Base-by-base conservation (phyloP, 2,888 invertebrate species). In the Drosophila hamatofila region DNA sequence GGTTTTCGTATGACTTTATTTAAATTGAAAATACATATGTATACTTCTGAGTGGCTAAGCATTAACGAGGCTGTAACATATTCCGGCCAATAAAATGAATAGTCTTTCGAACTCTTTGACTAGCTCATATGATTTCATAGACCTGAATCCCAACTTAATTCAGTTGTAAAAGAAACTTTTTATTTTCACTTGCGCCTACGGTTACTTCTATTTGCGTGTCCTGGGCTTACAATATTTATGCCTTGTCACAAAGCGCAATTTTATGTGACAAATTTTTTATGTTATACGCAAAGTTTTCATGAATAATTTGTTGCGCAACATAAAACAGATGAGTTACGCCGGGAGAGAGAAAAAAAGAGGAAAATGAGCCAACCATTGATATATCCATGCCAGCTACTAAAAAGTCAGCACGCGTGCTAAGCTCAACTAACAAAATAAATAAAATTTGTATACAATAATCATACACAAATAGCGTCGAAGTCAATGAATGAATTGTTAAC, bases 401-500 rank as follows among this genome's bases (percentile, higher is more conserved):
- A 86, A 68, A 74, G 58, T 52, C 65, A 70, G 56, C 61, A 56
- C 52, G 33, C 44, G 66, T 69, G 9, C 62, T 9, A 30, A 12
- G 21, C 21, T 60, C 58, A 72, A 71, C 73, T 76, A 60, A 65
- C 39, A n/a, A 18, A 39, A 39, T 63, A 54, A 54, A 35, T 59
- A 75, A 65, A 49, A 49, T 49, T 33, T 56, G 65, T 60, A 33
- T 52, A 64, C 55, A 63, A 64, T 60, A 66, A 62, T 58, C 54
- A 52, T 39, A 48, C 51, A 63, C 56, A 58, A 59, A 59, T 61
- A 52, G 55, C 68, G 52, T 35, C 59, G 56, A 33, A 77, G 64
- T 70, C 69, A 73, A 81, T 75, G 66, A 79, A 73, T 72, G 67
- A 73, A 80, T 75, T 83, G 81, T 83, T 82, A 82, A 78, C 75